Percentiles rank a stretch among this genome's conserved stretches.
Conservation (phyloP, 2,113 vertebrate species). For the Siphamia tubifer region DNA sequence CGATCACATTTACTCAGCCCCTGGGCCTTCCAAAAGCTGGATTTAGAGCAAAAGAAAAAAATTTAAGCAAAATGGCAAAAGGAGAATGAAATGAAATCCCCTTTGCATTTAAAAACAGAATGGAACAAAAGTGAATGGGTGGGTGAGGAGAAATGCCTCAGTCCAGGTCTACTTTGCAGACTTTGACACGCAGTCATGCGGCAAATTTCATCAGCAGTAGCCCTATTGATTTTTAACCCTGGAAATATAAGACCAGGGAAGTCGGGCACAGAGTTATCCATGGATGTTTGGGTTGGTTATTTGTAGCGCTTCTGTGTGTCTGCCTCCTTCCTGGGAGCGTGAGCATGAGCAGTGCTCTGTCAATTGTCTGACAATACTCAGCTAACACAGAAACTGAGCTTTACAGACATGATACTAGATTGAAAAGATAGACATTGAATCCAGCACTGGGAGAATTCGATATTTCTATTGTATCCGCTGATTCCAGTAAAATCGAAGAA, state of each 20-base stretch:
- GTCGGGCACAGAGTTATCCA: constrained; percentile 52
- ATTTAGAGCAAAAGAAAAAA: constrained; percentile 56
- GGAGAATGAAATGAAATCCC: constrained; percentile 74
- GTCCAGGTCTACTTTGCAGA: constrained; percentile 45
- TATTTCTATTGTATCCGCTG: constrained; percentile 34
- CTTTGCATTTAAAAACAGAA: constrained; percentile 75
- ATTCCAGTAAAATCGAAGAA: constrained; percentile 33
- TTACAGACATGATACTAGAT: constrained; percentile 45
- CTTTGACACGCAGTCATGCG: constrained; percentile 60
- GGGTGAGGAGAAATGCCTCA: constrained; percentile 40
- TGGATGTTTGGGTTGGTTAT: constrained; percentile 62
- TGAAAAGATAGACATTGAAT: constrained; percentile 55
- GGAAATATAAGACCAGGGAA: constrained; percentile 69
- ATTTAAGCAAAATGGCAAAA: constrained; percentile 50
- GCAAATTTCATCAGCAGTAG: constrained; percentile 76
- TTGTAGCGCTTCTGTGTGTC: constrained; percentile 35
- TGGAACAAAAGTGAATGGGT: constrained; percentile 60
- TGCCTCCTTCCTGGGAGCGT: constrained; percentile 40
- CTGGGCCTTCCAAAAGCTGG: constrained; percentile 67
- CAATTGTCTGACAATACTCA: constrained; percentile 56
- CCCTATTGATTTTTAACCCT: constrained; percentile 76
- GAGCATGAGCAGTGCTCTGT: constrained; percentile 52
- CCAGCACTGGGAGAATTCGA: constrained; percentile 35
- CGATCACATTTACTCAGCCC: constrained; percentile 78
- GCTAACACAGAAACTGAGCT: constrained; percentile 49